These are phyloP conservation scores for Ceratosolen solmsi DNA, from an alignment of 1,140 invertebrate genomes.

Conservation along the genomic window DNA sequence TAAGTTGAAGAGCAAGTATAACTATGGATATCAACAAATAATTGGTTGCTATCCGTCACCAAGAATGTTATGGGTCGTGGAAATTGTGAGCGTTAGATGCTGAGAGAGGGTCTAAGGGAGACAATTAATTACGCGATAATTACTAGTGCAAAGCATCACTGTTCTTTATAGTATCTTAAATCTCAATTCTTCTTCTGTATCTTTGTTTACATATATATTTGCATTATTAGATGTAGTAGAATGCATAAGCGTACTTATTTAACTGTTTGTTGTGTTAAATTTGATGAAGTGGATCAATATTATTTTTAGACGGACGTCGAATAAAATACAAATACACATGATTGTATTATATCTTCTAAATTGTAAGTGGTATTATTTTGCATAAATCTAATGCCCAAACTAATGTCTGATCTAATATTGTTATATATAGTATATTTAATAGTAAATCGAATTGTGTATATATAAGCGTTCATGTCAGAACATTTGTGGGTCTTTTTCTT, in stretches of 20 bases:
- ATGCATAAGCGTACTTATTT: conserved; percentile 2
- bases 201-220: not conserved
- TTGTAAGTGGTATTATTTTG: conserved; percentile 52
- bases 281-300: not conserved
- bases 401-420: no score
- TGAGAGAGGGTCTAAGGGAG: no score
- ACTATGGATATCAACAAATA: not conserved
- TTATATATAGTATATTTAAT: no score
- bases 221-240: conserved; percentile 20
- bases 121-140: no score
- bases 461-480: conserved; percentile 33
- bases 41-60: conserved; percentile 12
- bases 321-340: conserved; percentile 48
- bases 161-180: no score
- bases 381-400: no score
- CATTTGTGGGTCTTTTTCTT: not conserved
- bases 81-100: no score
- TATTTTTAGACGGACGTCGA: not conserved
- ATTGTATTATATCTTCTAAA: conserved; percentile 55
- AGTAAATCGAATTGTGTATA: no score
- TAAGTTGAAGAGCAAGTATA: not conserved
- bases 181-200: no score
- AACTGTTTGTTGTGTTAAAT: not conserved
- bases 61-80: not conserved
- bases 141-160: no score